Conservation (phyloP, 2,888 invertebrate species). For the Scaptomyza polygonia region DNA sequence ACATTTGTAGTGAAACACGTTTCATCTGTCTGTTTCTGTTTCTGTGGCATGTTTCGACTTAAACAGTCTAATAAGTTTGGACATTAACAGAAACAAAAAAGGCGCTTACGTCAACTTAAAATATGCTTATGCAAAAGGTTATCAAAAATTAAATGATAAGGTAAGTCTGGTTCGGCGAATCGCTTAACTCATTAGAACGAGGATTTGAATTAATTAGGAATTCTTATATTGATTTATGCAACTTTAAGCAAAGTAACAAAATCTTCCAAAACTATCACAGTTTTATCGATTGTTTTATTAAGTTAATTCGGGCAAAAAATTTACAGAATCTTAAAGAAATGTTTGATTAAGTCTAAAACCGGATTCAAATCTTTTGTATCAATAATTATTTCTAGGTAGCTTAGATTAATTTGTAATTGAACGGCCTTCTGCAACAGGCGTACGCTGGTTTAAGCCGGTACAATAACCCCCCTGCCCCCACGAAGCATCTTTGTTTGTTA, state of each 20-base stretch:
- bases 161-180: background rate
- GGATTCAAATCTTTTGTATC: background rate
- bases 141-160: background rate
- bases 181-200: background rate
- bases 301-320: too few species aligned
- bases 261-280: too few species aligned
- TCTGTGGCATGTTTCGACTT: slow-evolving; percentile 39
- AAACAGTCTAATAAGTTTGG: slow-evolving; percentile 15
- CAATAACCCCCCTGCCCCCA: slow-evolving; percentile 11
- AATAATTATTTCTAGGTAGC: background rate
- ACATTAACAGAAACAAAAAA: slow-evolving; percentile 20
- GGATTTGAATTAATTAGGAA: too few species aligned
- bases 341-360: too few species aligned
- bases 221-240: too few species aligned
- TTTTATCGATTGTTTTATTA: too few species aligned
- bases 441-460: slow-evolving; percentile 62
- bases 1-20: slow-evolving; percentile 35
- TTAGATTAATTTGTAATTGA: background rate
- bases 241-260: too few species aligned
- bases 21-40: slow-evolving; percentile 28
- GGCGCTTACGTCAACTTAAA: slow-evolving; percentile 25
- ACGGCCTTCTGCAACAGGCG: slow-evolving; percentile 62
- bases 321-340: too few species aligned
- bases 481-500: slow-evolving; percentile 7
- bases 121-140: slow-evolving; percentile 3